A percentile compares a stretch with the other conserved stretches of the same genome.
These are phyloP conservation scores for Gallirallus australis DNA, from an alignment of 2,797 vertebrate species.

Conservation along the genomic window DNA sequence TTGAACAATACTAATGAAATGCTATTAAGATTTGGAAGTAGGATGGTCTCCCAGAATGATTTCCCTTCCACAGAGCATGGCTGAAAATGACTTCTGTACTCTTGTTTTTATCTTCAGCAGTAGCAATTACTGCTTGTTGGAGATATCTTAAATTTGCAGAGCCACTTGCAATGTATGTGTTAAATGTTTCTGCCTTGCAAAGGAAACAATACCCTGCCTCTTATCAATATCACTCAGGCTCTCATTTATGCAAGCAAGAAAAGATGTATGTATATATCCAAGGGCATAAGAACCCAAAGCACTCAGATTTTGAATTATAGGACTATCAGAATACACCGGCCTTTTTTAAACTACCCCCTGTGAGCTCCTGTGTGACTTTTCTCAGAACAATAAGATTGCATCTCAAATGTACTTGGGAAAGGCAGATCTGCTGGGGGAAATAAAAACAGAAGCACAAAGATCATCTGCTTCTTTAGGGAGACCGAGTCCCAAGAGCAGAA, in stretches of 20 bases:
- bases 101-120: neutral
- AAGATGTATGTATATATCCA: neutral
- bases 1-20: neutral
- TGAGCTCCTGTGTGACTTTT: neutral
- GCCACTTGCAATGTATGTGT: neutral
- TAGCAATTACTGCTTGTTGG: neutral
- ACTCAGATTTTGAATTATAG: neutral
- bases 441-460: neutral
- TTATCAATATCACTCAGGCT: conserved; percentile 1
- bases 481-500: neutral
- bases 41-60: neutral
- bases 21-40: neutral
- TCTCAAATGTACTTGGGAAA: neutral
- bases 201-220: neutral
- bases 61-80: neutral
- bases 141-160: neutral
- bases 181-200: neutral
- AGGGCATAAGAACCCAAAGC: neutral
- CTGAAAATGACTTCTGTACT: neutral
- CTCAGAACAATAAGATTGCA: neutral
- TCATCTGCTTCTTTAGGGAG: neutral
- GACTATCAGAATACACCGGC: neutral
- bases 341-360: neutral
- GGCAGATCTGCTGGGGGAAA: neutral
- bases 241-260: neutral